Percentiles rank a stretch among this genome's conserved stretches.
phyloP scores from a whole-genome alignment of 2,113 vertebrate genomes.

The Rhinolophus ferrumequinum region DNA sequence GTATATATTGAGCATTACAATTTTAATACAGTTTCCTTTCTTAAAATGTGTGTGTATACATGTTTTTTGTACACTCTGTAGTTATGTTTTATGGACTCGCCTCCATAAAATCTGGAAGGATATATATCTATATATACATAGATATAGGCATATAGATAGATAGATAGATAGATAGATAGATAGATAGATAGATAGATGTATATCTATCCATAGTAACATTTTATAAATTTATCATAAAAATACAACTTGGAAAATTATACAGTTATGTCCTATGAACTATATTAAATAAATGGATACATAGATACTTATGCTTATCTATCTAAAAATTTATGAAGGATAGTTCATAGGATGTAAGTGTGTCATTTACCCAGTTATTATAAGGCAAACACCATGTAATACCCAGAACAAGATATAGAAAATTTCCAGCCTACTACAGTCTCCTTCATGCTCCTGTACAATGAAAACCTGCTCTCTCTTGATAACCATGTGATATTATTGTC shows the following conservation, averaged over 20 bases:
- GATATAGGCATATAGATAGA: no score
- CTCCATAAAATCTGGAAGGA: background rate
- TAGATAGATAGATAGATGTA: no score
- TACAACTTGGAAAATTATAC: background rate
- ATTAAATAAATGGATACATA: background rate
- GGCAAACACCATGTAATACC: background rate
- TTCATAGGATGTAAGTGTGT: background rate
- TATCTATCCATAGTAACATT: background rate
- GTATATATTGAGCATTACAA: no score
- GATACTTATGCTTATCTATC: background rate
- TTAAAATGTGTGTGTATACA: no score
- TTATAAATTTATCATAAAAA: background rate
- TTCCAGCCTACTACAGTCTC: background rate
- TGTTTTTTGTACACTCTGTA: background rate
- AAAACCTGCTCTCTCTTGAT: background rate
- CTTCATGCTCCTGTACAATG: background rate
- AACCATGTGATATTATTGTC: background rate
- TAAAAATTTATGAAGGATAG: background rate
- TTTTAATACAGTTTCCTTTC: no score
- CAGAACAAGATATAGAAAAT: background rate
- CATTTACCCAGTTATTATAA: background rate
- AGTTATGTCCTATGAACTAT: background rate
- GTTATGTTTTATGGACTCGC: background rate
- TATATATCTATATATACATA: no score
- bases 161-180: no score